Conservation (phyloP, 2,797 vertebrate genomes). For the Alauda arvensis region DNA sequence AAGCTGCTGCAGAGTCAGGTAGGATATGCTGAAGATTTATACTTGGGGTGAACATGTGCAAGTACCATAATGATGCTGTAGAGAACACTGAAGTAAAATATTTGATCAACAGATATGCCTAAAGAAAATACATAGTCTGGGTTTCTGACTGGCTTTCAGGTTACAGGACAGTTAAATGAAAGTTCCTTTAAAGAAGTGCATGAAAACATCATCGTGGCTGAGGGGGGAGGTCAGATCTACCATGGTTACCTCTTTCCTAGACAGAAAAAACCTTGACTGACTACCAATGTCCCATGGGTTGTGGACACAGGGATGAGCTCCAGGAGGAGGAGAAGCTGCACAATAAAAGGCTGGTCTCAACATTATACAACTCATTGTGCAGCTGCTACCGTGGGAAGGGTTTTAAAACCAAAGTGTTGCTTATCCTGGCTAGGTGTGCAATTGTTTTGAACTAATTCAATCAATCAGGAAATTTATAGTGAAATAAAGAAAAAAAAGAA, state of each 20-base stretch:
- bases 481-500: neutral
- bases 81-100: slow-evolving; percentile 27
- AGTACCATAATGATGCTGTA: slow-evolving; percentile 8
- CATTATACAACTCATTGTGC: neutral
- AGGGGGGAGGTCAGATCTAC: neutral
- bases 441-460: slow-evolving; percentile 29
- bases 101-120: neutral
- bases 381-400: neutral
- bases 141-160: neutral
- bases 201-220: neutral
- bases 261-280: neutral
- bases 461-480: slow-evolving; percentile 24
- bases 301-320: neutral
- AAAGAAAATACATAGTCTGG: neutral
- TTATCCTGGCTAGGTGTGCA: neutral
- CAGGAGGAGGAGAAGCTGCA: neutral
- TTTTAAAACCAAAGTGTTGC: neutral
- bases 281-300: accelerated
- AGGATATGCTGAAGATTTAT: slow-evolving; percentile 54
- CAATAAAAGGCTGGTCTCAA: neutral
- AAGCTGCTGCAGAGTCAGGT: slow-evolving; percentile 50
- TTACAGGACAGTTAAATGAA: neutral
- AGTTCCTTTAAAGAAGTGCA: neutral
- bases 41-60: neutral
- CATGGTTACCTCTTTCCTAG: neutral